These are phyloP conservation scores for Mimachlamys varia DNA, from an alignment of 2,888 invertebrate species.

Conservation along the genomic window DNA sequence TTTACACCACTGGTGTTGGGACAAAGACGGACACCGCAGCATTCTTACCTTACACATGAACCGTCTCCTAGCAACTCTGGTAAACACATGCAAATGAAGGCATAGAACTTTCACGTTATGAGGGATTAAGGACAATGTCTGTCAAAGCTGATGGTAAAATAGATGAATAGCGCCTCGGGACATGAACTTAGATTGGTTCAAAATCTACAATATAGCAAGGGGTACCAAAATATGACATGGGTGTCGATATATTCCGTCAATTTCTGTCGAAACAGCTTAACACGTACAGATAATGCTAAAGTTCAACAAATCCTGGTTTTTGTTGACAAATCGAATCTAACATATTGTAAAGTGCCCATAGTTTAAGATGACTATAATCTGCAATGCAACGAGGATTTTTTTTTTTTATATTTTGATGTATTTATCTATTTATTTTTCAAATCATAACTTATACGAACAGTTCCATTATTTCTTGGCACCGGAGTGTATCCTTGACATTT, in stretches of 20 bases:
- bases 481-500: no score
- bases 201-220: neutral
- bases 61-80: constrained; percentile 48
- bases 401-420: no score
- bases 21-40: constrained; percentile 34
- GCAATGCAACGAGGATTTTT: no score
- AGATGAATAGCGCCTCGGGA: constrained; percentile 5
- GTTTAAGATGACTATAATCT: no score
- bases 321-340: no score
- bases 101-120: constrained; percentile 8
- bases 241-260: neutral
- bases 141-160: constrained; percentile 9
- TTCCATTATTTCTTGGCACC: no score
- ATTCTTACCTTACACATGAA: constrained; percentile 49
- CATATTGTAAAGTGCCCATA: no score
- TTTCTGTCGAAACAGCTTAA: neutral
- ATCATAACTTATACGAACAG: no score
- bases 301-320: no score
- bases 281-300: neutral
- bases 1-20: neutral
- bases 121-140: constrained; percentile 34
- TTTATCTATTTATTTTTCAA: no score
- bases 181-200: neutral
- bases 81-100: constrained; percentile 52
- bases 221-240: neutral